A percentile compares a stretch with the other conserved stretches of the same genome.
These are phyloP conservation scores for Tragelaphus strepsiceros DNA, from an alignment of 2,113 vertebrate genomes.

Conservation along the genomic window DNA sequence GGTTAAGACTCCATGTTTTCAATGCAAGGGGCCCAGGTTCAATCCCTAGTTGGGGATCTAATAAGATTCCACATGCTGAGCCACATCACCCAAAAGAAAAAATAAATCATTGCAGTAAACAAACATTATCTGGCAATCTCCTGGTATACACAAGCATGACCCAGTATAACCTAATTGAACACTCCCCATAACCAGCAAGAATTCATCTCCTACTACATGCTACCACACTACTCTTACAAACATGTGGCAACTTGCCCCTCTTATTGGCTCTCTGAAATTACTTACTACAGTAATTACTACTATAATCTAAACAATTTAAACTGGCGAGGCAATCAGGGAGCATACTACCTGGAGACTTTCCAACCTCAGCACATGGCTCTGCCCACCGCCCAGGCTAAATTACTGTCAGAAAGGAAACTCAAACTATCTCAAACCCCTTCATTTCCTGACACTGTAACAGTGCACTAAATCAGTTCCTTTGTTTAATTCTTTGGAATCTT, in stretches of 20 bases:
- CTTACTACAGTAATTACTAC: not conserved
- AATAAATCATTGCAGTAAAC: slow-evolving; percentile 84
- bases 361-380: not conserved
- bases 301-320: not conserved
- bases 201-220: slow-evolving; percentile 22
- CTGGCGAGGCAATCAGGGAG: not conserved
- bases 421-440: not conserved
- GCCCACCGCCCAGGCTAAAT: not conserved
- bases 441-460: not conserved
- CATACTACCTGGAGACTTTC: not conserved
- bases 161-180: slow-evolving; percentile 64
- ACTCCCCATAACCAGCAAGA: not conserved
- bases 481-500: not conserved
- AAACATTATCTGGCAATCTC: slow-evolving; percentile 34
- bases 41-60: not conserved
- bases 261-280: not conserved
- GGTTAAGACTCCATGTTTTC: not conserved
- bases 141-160: slow-evolving; percentile 64
- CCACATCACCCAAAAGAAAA: not conserved
- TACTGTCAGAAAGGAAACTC: not conserved
- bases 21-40: not conserved
- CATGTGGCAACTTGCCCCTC: not conserved
- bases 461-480: not conserved
- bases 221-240: not conserved
- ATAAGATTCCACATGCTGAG: not conserved